Percentiles rank a stretch among this genome's conserved stretches.
Evolutionary conservation across 2,888 invertebrate species (phyloP).

Genomic region (Seira sanloemensis): DNA sequence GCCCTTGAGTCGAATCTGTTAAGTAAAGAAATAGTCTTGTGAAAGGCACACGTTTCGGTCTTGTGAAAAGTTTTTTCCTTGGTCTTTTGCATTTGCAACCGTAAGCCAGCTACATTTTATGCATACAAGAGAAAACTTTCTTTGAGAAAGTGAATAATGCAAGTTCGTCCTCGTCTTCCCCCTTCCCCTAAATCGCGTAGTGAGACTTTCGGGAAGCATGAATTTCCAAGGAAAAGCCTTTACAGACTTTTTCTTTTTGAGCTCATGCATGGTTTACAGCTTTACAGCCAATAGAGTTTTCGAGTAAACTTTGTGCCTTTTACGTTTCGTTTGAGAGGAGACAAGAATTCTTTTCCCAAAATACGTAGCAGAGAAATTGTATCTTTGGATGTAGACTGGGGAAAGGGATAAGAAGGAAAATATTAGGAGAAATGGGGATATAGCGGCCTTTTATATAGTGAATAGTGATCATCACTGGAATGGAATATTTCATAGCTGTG

Average conservation of each 20-base stretch:
- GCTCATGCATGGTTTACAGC: slow-evolving; percentile 38
- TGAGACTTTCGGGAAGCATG: slow-evolving; percentile 33
- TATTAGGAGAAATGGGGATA: slow-evolving; percentile 8
- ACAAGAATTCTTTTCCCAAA: slow-evolving; percentile 28
- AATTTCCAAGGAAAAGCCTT: too few relatives aligned
- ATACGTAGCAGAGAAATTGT: background rate
- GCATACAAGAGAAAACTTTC: slow-evolving; percentile 19
- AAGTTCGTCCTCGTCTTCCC: background rate
- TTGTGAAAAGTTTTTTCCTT: too few relatives aligned
- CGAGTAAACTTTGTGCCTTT: too few relatives aligned
- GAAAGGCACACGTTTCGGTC: background rate
- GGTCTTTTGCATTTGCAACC: too few relatives aligned
- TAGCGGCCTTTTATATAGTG: too few relatives aligned
- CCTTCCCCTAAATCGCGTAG: too few relatives aligned
- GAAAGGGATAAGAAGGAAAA: background rate
- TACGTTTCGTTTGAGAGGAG: too few relatives aligned
- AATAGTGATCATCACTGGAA: too few relatives aligned
- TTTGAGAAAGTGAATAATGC: slow-evolving; percentile 25
- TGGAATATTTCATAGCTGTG: slow-evolving; percentile 20
- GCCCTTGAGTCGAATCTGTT: slow-evolving; percentile 42
- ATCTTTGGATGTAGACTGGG: background rate
- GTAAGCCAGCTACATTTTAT: too few relatives aligned
- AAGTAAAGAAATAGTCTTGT: too few relatives aligned
- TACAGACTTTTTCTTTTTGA: slow-evolving; percentile 31
- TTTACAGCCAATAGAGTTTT: too few relatives aligned